Base-by-base conservation (phyloP, 2,797 vertebrate species). In the Hydrocynus forskahlii region DNA sequence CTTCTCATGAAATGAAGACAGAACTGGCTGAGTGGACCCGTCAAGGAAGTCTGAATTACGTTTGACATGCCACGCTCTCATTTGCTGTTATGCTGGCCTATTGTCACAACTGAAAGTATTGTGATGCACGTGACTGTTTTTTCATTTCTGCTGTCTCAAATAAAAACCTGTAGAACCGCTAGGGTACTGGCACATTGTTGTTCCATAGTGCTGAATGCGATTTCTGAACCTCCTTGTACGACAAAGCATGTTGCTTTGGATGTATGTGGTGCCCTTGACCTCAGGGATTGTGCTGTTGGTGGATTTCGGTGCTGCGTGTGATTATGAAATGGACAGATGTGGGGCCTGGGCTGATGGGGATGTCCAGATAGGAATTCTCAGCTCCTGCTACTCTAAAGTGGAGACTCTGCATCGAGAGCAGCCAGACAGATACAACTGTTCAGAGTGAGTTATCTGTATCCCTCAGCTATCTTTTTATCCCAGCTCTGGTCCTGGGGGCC, bases 281-380 rank as follows among this genome's bases (percentile, higher is more conserved):
- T 50, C 19, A 76, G 52, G 67, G 55, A 35, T 43, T 72, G 59
- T 48, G 63, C 2, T 86, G 40, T 23, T 82, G 12, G 13, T 68
- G 1, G 50, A 70, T 54, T 25, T 73, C 55, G 86, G 81, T 23
- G 52, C 29, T 21, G 55, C 54, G 40, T 85, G 80, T 60, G 79
- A 88, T 45, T 48, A 48, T 29, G 76, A 70, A 6, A 12, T 70
- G 43, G 70, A 74, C 14, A 70, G 74, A 59, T 89, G 86, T 70
- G 81, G 69, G 16, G 87, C 87, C 6, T 50, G 71, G 38, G 69
- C 84, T 69, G 79, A 84, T 21, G 89, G 89, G 23, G 84, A 90
- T 66, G 38, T 90, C 38, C 38, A 82, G 25, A 87, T 90, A 40
- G 89, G 88, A 40, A 76, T 90, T 50, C 82, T 90, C 16, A 84